These are phyloP conservation scores for Lasioglossum zephyrum DNA, from an alignment of 2,888 invertebrate species.

Conservation along the genomic window DNA sequence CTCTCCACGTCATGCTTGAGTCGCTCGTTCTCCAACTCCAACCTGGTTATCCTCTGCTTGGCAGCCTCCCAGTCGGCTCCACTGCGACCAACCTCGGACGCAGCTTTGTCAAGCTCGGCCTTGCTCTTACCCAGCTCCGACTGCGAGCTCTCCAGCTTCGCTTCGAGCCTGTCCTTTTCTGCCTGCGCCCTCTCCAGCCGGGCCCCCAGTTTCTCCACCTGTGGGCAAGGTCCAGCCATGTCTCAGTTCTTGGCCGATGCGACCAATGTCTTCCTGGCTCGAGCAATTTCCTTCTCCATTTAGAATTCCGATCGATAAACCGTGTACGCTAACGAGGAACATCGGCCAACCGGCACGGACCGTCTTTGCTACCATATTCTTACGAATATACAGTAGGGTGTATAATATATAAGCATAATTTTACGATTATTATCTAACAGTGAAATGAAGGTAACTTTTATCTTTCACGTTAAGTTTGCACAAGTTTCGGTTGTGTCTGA, in stretches of 20 bases:
- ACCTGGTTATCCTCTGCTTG: constrained; percentile 92
- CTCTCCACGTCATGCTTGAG: constrained; percentile 94
- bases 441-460: too few species aligned
- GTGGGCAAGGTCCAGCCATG: not conserved
- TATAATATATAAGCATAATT: too few species aligned
- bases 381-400: not conserved
- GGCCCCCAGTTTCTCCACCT: constrained; percentile 93
- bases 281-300: not conserved
- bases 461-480: too few species aligned
- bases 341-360: not conserved
- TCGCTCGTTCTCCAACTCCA: constrained; percentile 96
- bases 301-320: not conserved
- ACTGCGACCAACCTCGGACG: constrained; percentile 94
- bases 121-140: constrained; percentile 97
- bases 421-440: too few species aligned
- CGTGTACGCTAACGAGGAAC: not conserved
- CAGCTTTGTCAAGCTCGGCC: constrained; percentile 96
- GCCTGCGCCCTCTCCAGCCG: constrained; percentile 95
- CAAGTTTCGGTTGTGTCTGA: too few species aligned
- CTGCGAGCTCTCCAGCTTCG: constrained; percentile 96
- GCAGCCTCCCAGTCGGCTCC: constrained; percentile 95
- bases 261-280: not conserved
- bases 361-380: not conserved
- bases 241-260: not conserved
- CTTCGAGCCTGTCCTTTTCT: constrained; percentile 95